A percentile compares a stretch with the other conserved stretches of the same genome.
Conservation (phyloP, 2,113 vertebrate genomes). For the Trinectes maculatus region DNA sequence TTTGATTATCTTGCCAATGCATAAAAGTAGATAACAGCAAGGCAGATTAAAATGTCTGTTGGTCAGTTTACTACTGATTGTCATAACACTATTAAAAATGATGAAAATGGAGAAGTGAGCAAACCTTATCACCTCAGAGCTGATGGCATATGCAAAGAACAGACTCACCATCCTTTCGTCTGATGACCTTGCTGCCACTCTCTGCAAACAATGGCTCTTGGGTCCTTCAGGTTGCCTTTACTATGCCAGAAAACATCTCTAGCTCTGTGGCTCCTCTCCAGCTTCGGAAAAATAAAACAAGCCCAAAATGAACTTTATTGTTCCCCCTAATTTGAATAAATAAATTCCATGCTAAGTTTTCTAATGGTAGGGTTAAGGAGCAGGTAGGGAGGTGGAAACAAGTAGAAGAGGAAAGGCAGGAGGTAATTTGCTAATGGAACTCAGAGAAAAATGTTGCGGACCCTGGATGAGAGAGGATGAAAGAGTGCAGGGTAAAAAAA, state of each 20-base stretch:
- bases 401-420: conserved; percentile 22
- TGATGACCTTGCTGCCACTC: conserved; percentile 57
- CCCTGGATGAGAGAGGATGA: conserved; percentile 24
- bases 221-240: conserved; percentile 66
- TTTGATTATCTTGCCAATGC: background rate
- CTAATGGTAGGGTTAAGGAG: conserved; percentile 65
- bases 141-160: conserved; percentile 60
- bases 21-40: conserved; percentile 27
- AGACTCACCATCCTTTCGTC: conserved; percentile 61
- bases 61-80: conserved; percentile 46
- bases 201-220: conserved; percentile 42
- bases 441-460: conserved; percentile 58
- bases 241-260: conserved; percentile 32
- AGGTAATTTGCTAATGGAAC: conserved; percentile 84
- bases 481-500: background rate
- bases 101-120: conserved; percentile 34
- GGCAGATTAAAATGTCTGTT: conserved; percentile 23
- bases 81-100: conserved; percentile 27
- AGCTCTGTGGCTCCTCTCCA: conserved; percentile 20
- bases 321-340: conserved; percentile 72
- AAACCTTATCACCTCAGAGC: conserved; percentile 44
- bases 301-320: conserved; percentile 63
- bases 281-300: conserved; percentile 63
- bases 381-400: conserved; percentile 32
- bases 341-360: conserved; percentile 68